Evolutionary conservation across 2,888 invertebrate genomes (phyloP), one percentile per base, ranked within the genome.

Genomic region (Galerucella calmariensis): DNA sequence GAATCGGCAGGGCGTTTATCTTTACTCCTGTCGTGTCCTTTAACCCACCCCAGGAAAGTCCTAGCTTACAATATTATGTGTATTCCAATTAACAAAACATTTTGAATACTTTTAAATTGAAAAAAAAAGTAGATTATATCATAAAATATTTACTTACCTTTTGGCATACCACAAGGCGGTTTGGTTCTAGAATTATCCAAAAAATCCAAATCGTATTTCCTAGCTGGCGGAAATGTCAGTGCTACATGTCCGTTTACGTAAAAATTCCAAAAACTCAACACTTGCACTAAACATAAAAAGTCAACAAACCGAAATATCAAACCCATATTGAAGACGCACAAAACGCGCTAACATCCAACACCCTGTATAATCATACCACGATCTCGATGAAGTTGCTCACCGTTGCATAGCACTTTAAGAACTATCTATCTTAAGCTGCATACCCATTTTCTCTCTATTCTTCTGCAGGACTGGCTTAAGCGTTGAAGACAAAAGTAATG

Each of bases 91-190:
- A 41, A 41, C 8, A 41, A 41, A 41, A 41, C 35, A 41, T 41
- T 41, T 41, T 35, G 0, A 5, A 5, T 5, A 35, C 35, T 35
- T 35, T 35, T 1, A 41, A 9, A 41, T 41, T 41, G 0, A 5
- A 41, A 41, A 9, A 41, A 41, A 41, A 8, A 1, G 35, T 12
- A 46, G 11, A 12, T 46, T 46, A 48, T 53, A 53, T n/a, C 1
- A 6, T 8, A 53, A 20, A 16, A 12, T 16, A 20, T 90, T 91
- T 88, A 96, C 96, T 91, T 88, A 96, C 96, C 96, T 93, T 94
- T 95, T 35, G 97, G 96, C 95, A 97, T 97, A 79, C 98, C 98
- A 87, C 98, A 98, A 75, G 97, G 97, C 77, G 93, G 93, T 83
- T 94, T 94, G 46, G 97, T 97, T 84, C 97, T 91, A 63, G 94